Evolutionary conservation across 23 tunicate genomes (phyloP).

Genomic region (Trididemnum miniatum): DNA sequence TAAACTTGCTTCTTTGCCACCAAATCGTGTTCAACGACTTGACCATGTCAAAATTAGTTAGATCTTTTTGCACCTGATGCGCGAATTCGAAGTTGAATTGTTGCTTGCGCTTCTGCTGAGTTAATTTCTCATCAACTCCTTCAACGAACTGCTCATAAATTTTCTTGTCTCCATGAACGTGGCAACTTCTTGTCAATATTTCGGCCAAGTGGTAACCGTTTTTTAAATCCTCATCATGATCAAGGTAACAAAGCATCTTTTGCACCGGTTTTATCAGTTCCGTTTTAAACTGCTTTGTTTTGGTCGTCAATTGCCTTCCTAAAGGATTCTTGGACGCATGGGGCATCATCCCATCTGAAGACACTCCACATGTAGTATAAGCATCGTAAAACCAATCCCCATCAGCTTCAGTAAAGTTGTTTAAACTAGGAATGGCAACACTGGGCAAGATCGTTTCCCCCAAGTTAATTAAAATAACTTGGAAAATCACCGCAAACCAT

Average conservation of each 20-base stretch:
- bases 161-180: background rate
- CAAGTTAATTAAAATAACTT: constrained; percentile 33
- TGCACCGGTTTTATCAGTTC: constrained; percentile 52
- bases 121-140: background rate
- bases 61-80: background rate
- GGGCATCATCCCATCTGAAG: constrained; percentile 59
- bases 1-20: background rate
- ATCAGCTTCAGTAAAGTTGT: background rate
- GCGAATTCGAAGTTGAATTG: background rate
- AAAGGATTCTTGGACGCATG: constrained; percentile 51
- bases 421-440: constrained; percentile 27
- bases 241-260: constrained; percentile 27
- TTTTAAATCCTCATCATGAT: constrained; percentile 16
- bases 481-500: constrained; percentile 62
- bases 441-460: constrained; percentile 42
- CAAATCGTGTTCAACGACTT: background rate
- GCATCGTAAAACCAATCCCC: constrained; percentile 52
- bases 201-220: constrained; percentile 22
- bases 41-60: background rate
- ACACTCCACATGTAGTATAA: constrained; percentile 36
- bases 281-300: background rate
- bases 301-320: constrained; percentile 29
- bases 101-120: background rate
- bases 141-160: background rate
- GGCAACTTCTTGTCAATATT: constrained; percentile 4